Evolutionary conservation across 2,113 vertebrate species (phyloP), one percentile per base, ranked within the genome.

Genomic region (Sceloporus undulatus): DNA sequence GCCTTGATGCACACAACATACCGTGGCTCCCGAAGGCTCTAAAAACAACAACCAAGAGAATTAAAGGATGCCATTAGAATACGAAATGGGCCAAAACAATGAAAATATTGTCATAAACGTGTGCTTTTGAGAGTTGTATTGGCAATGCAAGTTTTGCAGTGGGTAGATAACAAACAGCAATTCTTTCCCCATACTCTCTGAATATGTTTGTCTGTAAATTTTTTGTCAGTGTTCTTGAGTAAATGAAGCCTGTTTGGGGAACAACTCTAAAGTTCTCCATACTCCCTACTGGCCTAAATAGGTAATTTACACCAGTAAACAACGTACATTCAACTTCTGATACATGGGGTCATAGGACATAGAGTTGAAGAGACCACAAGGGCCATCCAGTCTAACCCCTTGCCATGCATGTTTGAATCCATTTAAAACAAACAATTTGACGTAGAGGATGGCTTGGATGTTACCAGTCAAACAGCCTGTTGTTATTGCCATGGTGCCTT

Each of bases 81-180:
- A 42, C 66, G 38, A 42, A 65, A 66, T 40, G 25, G 16, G 54
- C 38, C 52, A 62, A 65, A 65, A 62, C 74, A 85, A 85, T 77
- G 42, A 85, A 65, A 85, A 85, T 77, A 19, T 77, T 76, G 54
- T 85, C 21, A 76, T 40, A 59, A 76, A 27, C n/a, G n/a, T n/a
- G n/a, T n/a, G n/a, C 73, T 85, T 77, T 14, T 21, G 23, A 19
- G 25, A 34, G 25, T 85, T 85, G 8, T 42, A 77, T 66, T 77
- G 77, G 84, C 56, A 77, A 77, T 77, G 25, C 73, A 48, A 27
- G 34, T 66, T 79, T 86, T 79, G 19, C 75, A 34, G 19, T 42
- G 4, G 29, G 18, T 6, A 38, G 40, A 78, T 48, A n/a, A n/a
- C n/a, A n/a, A 65, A 52, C 14, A 42, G 54, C 71, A 78, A 19